phyloP scores from a whole-genome alignment of 2,797 vertebrate genomes.

The Vultur gryphus region DNA sequence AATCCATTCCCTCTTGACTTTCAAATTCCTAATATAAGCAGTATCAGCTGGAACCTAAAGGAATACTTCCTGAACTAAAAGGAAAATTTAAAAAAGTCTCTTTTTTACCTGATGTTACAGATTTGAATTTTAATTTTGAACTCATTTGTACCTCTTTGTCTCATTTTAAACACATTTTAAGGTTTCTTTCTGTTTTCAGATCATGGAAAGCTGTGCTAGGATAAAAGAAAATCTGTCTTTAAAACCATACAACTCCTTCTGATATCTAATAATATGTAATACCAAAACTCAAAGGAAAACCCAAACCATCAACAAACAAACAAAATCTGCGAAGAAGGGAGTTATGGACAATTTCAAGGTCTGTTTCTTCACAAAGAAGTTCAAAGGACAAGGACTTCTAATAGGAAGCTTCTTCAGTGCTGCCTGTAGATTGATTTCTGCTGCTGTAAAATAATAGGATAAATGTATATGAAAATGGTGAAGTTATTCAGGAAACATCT shows the following conservation, averaged over 20 bases:
- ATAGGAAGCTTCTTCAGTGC: neutral
- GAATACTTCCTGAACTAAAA: neutral
- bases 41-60: neutral
- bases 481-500: neutral
- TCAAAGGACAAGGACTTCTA: neutral
- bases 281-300: neutral
- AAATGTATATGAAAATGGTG: neutral
- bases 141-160: neutral
- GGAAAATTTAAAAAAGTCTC: fast-evolving
- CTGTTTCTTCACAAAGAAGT: neutral
- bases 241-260: neutral
- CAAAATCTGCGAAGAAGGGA: neutral
- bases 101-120: neutral
- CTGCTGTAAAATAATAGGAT: neutral
- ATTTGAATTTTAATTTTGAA: neutral
- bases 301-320: neutral
- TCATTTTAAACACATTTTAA: neutral
- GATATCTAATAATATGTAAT: neutral
- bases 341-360: neutral
- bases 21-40: neutral
- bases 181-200: neutral
- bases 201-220: neutral
- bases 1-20: neutral
- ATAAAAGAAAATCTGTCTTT: neutral
- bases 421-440: neutral